Percentiles rank a stretch among this genome's conserved stretches.
Evolutionary conservation across 1,140 invertebrate species (phyloP).

Genomic region (Bombus soroeensis): DNA sequence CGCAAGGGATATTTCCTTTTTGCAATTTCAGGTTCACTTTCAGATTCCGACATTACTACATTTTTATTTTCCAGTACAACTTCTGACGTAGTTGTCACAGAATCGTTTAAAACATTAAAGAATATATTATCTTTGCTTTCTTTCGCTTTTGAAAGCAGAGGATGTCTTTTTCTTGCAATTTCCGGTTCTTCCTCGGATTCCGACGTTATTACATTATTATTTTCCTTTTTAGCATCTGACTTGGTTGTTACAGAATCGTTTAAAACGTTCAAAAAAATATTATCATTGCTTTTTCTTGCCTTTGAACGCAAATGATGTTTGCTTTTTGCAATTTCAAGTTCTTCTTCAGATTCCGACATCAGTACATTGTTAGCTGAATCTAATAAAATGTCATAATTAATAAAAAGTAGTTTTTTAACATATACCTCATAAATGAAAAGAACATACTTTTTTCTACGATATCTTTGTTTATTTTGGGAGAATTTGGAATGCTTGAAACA

Average conservation of each 20-base stretch:
- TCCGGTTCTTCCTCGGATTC: no score
- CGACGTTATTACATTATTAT: no score
- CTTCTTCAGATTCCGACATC: constrained; percentile 47
- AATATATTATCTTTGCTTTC: no score
- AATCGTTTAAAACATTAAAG: no score
- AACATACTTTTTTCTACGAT: neutral
- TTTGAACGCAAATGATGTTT: constrained; percentile 1
- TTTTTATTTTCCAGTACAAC: neutral
- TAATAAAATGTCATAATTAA: constrained; percentile 15
- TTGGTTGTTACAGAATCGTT: neutral
- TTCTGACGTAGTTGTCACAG: no score
- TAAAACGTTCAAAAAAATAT: constrained; percentile 32
- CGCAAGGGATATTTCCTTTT: constrained; percentile 22
- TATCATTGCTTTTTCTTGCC: neutral
- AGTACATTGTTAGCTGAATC: neutral
- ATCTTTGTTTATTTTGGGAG: neutral
- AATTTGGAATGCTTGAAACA: neutral
- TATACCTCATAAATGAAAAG: neutral
- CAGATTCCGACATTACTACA: constrained; percentile 34
- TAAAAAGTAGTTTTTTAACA: neutral
- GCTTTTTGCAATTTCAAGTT: neutral
- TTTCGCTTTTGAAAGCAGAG: no score
- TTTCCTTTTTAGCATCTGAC: no score
- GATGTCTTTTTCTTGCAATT: no score
- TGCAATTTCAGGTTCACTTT: neutral